phyloP scores from a whole-genome alignment of 2,888 invertebrate species.

The Volucella bombylans region DNA sequence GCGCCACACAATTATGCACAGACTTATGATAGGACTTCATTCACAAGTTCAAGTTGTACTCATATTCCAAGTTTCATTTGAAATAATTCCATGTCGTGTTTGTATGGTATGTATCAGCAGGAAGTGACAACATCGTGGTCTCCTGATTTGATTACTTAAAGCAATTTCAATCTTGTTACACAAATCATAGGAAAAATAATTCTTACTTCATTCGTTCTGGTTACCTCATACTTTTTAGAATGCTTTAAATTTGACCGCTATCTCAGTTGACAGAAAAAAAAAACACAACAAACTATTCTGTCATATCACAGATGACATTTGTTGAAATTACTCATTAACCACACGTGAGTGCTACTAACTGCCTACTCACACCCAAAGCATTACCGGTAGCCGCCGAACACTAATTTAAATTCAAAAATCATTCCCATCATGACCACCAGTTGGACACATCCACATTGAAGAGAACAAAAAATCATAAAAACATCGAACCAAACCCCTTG shows the following conservation, averaged over 20 bases:
- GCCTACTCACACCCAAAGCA: slow-evolving; percentile 8
- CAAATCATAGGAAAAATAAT: background rate
- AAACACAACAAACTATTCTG: too few species aligned
- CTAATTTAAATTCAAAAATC: background rate
- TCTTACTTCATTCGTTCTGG: slow-evolving; percentile 41
- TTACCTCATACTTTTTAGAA: slow-evolving; percentile 32
- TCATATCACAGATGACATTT: slow-evolving; percentile 20
- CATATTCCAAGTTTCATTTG: background rate
- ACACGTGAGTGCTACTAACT: background rate
- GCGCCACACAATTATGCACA: too few species aligned
- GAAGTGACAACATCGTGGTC: slow-evolving; percentile 32
- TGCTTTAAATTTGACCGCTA: background rate
- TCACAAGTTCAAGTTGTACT: too few species aligned
- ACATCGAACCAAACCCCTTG: background rate
- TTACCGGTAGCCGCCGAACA: slow-evolving; percentile 2
- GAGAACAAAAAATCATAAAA: background rate
- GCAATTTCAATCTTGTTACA: slow-evolving; percentile 28
- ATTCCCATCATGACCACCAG: background rate
- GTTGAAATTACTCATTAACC: background rate
- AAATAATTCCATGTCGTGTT: slow-evolving; percentile 2
- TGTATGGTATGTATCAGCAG: slow-evolving; percentile 4
- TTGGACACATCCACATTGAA: slow-evolving; percentile 9
- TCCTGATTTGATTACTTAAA: slow-evolving; percentile 2
- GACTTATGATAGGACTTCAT: too few species aligned
- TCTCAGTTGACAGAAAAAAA: slow-evolving; percentile 3